phyloP scores from a whole-genome alignment of 2,113 vertebrate genomes.

The Xiphophorus maculatus region DNA sequence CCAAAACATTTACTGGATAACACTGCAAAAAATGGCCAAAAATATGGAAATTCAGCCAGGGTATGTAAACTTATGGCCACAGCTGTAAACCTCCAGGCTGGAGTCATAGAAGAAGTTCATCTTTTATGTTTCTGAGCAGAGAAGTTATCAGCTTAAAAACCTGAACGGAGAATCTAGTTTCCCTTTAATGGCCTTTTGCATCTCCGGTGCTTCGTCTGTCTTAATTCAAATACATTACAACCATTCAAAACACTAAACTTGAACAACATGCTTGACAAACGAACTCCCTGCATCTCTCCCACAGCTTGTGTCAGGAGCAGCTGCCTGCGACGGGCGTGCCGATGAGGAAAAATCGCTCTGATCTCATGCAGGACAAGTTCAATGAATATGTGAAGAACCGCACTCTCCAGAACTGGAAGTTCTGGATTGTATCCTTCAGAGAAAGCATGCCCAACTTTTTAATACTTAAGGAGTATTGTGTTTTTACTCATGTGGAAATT shows the following conservation, averaged over 20 bases:
- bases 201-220: neutral
- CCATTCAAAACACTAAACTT: neutral
- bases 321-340: constrained; percentile 94
- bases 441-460: neutral
- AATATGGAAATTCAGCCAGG: too few relatives aligned
- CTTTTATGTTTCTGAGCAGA: neutral
- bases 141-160: neutral
- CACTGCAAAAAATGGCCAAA: too few relatives aligned
- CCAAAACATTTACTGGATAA: neutral
- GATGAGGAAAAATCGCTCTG: constrained; percentile 78
- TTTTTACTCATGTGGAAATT: neutral
- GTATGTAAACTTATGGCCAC: too few relatives aligned
- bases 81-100: neutral
- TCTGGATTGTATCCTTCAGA: constrained; percentile 97
- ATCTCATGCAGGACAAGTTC: constrained; percentile 89
- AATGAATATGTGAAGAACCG: constrained; percentile 91
- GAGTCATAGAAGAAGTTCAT: neutral
- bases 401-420: constrained; percentile 96
- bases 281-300: constrained; percentile 2
- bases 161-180: neutral
- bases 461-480: neutral
- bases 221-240: neutral
- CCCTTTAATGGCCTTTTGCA: neutral
- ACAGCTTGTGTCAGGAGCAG: constrained; percentile 90
- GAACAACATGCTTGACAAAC: neutral